Base-by-base conservation (phyloP, 2,888 invertebrate species). In the Geotrupes spiniger region DNA sequence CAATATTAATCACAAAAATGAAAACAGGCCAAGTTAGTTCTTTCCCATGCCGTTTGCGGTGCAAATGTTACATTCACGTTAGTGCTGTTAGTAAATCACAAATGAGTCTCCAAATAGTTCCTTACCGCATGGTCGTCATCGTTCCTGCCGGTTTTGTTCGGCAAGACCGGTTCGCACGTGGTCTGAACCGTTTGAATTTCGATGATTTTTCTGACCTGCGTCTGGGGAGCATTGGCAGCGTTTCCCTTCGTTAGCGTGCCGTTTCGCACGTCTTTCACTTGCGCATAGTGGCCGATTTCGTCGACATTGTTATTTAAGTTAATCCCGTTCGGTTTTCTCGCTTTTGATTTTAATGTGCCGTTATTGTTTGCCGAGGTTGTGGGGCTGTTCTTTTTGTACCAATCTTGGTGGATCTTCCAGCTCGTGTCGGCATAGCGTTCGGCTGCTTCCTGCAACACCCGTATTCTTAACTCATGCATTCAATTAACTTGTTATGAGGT, bases 341-440 rank as follows among this genome's bases (percentile, higher is more conserved):
- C 69, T 16, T 77, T 75, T 48, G 76, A 73, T 39, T 75, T 70
- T 49, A 33, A 8, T 11, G 33, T 33, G 11, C 15, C 11, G 29
- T 29, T 29, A 29, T 29, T 29, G 29, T 29, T 33, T 33, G 9
- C 33, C 1, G 72, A 68, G 51, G 74, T 69, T 16, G 77, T 75
- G 47, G 76, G 73, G 37, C 75, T 70, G 48, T 74, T 74, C 28
- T 74, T 76, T 64, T 75, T 80, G 39, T 77, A 72, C 84, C 84
- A 84, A 64, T 82, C 81, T 53, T 82, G 79, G 68, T 85, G 84
- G 53, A 86, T 85, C 69, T 83, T 83, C 79, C 85, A 85, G 66
- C 85, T 84, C 46, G 86, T 85, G 70, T 86, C 86, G 58, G 83
- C 80, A 69, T 84, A 86, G 63, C 85, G 78, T 59, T 83, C 82